Evolutionary conservation across 2,113 vertebrate genomes (phyloP).

Genomic region (Coptodon bakossiorum): DNA sequence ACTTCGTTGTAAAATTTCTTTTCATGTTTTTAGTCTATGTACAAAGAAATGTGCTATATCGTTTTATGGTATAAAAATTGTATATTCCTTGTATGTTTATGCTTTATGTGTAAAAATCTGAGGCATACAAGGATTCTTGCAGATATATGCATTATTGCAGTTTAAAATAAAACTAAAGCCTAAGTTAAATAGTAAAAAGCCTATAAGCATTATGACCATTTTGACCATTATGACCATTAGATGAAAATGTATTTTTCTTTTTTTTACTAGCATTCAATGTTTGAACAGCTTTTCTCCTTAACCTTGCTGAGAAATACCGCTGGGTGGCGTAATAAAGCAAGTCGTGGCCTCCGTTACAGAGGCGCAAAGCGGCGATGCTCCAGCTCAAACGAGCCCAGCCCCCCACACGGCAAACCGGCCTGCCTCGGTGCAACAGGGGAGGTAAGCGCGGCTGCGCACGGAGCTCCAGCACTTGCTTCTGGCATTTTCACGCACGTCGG

Average conservation of each 20-base stretch:
- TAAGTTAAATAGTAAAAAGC: neutral
- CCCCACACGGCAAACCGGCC: constrained; percentile 51
- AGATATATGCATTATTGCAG: neutral
- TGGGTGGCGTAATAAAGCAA: constrained; percentile 28
- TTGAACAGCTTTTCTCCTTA: neutral
- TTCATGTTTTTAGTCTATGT: too few relatives aligned
- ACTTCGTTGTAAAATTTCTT: neutral
- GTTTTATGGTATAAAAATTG: neutral
- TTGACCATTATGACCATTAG: neutral
- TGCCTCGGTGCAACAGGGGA: constrained; percentile 33
- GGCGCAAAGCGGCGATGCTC: constrained; percentile 40
- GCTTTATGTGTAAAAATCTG: neutral
- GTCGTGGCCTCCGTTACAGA: neutral
- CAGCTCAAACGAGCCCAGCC: constrained; percentile 44
- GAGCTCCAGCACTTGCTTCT: neutral
- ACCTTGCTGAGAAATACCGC: neutral
- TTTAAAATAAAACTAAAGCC: neutral
- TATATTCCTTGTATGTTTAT: neutral
- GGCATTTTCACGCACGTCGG: neutral
- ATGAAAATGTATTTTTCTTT: fast-evolving
- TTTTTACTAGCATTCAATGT: neutral
- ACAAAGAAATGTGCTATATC: neutral
- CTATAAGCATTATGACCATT: neutral
- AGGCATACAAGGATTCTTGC: neutral
- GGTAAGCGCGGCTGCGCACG: constrained; percentile 40